Evolutionary conservation across 2,113 vertebrate genomes (phyloP), one percentile per base, ranked within the genome.

Genomic region (Sminthopsis crassicaudata): DNA sequence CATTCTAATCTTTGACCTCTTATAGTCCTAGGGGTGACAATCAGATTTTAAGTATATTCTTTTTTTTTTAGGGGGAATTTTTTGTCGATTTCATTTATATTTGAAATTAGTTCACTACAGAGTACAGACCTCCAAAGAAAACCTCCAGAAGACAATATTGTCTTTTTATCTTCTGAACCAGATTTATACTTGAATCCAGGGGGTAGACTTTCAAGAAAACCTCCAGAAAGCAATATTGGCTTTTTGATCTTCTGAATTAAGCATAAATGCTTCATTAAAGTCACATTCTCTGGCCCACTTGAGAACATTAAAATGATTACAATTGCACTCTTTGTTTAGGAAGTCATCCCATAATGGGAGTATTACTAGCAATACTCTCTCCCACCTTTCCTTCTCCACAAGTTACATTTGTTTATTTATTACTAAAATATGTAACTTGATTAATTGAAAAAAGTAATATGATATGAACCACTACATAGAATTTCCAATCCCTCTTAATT

Each of bases 391-490:
- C 93, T 93, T 91, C 95, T 36, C 30, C 12, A 36, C 36, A 84
- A 90, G 53, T 76, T 96, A 97, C 67, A 50, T 91, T 92, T 91
- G n/a, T 96, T 94, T 94, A 90, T 24, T 90, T 93, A 51, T 11
- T 51, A 51, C 50, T 6, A 11, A 51, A 51, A 51, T 51, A 51
- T 91, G 48, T 91, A 91, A 57, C 42, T 95, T 96, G 25, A 95
- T 93, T 98, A 98, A 97, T 94, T 97, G 94, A 46, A 96, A 95
- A 97, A 94, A 42, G n/a, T 26, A 42, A 84, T 84, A 23, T 51
- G 50, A 51, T n/a, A n/a, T n/a, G n/a, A n/a, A n/a, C n/a, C n/a
- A n/a, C n/a, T n/a, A n/a, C n/a, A n/a, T n/a, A n/a, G n/a, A n/a
- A n/a, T n/a, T n/a, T n/a, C n/a, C n/a, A n/a, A n/a, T n/a, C n/a